Evolutionary conservation across 2,888 invertebrate genomes (phyloP).

Genomic region (Drosophila kanekoi): DNA sequence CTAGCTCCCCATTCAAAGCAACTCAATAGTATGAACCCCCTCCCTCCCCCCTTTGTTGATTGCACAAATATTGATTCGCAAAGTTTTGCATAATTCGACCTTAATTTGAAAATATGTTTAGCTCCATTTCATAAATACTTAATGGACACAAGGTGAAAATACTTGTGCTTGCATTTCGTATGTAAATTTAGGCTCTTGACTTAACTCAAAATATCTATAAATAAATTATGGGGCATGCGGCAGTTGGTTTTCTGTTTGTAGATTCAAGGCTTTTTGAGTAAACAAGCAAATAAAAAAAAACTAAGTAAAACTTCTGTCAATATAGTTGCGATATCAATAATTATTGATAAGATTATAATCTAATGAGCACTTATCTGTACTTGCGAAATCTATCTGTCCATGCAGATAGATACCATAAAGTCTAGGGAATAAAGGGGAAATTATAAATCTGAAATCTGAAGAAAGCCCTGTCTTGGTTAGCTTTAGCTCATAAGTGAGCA

Average conservation of each 20-base stretch:
- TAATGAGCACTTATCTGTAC: no score
- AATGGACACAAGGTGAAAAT: constrained; percentile 73
- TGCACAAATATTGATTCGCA: constrained; percentile 39
- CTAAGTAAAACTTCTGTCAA: not conserved
- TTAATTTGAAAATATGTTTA: constrained; percentile 65
- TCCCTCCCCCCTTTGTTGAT: constrained; percentile 27
- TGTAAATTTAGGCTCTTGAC: constrained; percentile 36
- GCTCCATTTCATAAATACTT: constrained; percentile 64
- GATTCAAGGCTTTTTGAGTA: not conserved
- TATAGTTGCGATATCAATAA: not conserved
- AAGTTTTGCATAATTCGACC: constrained; percentile 66
- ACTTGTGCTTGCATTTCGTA: constrained; percentile 23
- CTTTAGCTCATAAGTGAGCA: no score
- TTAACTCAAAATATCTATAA: constrained; percentile 19
- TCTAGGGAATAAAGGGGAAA: no score
- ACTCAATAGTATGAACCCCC: no score
- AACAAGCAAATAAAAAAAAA: constrained; percentile 5
- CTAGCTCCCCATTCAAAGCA: constrained; percentile 25
- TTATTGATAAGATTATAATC: no score
- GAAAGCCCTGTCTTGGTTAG: no score
- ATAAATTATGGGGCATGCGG: constrained; percentile 2
- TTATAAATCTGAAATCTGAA: no score
- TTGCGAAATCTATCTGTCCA: no score
- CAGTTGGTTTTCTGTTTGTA: constrained; percentile 7
- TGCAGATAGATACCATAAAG: no score